Base-by-base conservation (phyloP, 2,113 vertebrate genomes). In the Cynoglossus semilaevis region DNA sequence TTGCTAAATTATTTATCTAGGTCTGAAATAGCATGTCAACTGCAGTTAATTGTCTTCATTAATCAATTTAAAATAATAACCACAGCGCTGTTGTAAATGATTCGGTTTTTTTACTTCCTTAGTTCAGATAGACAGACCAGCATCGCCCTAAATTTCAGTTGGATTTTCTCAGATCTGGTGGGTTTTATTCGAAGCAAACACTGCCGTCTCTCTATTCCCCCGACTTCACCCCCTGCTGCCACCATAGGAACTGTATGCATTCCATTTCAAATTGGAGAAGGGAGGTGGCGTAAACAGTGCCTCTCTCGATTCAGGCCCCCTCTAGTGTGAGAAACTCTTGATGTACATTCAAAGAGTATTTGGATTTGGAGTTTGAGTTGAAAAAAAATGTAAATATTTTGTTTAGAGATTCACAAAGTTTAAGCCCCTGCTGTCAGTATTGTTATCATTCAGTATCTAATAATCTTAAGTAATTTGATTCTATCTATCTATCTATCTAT, bases 251-350 rank as follows among this genome's bases (percentile, higher is more conserved):
- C 58, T 51, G 60, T 57, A 45, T 71, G 67, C 75, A 70, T 43
- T 72, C 76, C 47, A 45, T 63, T 60, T 66, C 62, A 63, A 50
- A 71, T 68, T 42, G 71, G 70, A 58, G 48, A 42, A 45, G 63
- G 61, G 13, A 44, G 37, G 54, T 15, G 14, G 10, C 13, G 44
- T 66, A 40, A 60, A 68, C 66, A 72, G 70, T 84, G 77, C 22
- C 22, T 71, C 51, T 84, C 76, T 80, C 62, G 83, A 85, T 84
- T 52, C 15, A 79, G 85, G 84, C 85, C 13, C 49, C 29, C 49
- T 63, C 80, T 72, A 66, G 86, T 54, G 40, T 70, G 42, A 43
- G 49, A 34, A 36, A 15, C 48, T 50, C 60, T 2, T 29, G 22
- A 29, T 29, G 22, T 29, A 29, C 37, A 11, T 50, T 42, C 42